phyloP scores from a whole-genome alignment of 2,113 vertebrate species.

The Gallinago undulata region DNA sequence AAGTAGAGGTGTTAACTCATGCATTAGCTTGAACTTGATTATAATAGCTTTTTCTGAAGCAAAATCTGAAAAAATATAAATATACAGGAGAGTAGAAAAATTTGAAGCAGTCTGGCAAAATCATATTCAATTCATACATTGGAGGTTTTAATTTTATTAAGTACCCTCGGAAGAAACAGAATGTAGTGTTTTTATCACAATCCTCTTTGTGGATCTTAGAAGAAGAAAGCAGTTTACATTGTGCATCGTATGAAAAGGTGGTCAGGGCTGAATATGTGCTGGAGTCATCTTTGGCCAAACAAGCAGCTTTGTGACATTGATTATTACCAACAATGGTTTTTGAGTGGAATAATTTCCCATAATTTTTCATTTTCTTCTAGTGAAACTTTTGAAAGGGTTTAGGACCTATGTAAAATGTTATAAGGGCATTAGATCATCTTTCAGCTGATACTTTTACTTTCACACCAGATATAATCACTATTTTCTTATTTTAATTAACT shows the following conservation, averaged over 20 bases:
- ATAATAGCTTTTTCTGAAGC: background rate
- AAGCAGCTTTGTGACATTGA: background rate
- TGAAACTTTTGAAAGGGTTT: background rate
- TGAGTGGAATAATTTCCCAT: accelerated
- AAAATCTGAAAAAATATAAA: background rate
- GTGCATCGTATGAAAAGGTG: background rate
- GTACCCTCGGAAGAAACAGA: background rate
- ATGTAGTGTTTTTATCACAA: background rate
- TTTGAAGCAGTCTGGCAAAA: background rate
- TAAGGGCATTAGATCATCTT: background rate
- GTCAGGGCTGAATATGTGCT: accelerated
- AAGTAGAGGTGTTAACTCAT: background rate
- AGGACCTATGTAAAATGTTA: background rate
- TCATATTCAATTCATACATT: background rate
- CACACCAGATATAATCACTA: background rate
- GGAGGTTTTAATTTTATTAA: background rate
- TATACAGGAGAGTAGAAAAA: background rate
- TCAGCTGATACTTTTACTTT: background rate
- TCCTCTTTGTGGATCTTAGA: background rate
- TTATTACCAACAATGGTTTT: background rate
- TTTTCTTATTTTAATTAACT: background rate
- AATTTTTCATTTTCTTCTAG: background rate
- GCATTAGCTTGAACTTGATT: background rate
- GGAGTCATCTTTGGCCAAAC: background rate
- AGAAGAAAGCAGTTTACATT: background rate